These are phyloP conservation scores for Macroramphosus scolopax DNA, from an alignment of 2,797 vertebrate species.

Conservation along the genomic window DNA sequence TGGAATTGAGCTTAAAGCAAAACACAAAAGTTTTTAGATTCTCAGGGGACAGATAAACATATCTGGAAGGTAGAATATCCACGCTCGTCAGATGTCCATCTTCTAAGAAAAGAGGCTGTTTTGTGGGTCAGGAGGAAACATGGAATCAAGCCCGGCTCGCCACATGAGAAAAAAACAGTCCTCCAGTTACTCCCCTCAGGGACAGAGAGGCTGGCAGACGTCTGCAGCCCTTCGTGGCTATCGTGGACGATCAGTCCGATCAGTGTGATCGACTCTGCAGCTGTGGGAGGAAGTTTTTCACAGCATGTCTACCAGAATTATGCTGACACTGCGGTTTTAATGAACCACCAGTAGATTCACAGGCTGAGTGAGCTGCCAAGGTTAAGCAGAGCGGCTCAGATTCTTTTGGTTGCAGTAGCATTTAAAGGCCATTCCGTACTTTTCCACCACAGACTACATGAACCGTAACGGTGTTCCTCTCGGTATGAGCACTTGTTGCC, in stretches of 20 bases:
- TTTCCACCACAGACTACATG: no score
- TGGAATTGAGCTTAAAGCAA: not conserved
- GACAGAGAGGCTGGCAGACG: constrained; percentile 9
- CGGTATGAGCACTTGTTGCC: no score
- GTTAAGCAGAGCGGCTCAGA: constrained; percentile 20
- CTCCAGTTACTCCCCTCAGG: not conserved
- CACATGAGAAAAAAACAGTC: no score
- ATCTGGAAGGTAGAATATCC: constrained; percentile 12
- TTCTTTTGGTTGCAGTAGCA: constrained; percentile 20
- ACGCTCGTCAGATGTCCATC: constrained; percentile 50
- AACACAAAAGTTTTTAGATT: constrained; percentile 1
- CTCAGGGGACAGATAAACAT: constrained; percentile 32
- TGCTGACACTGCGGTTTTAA: no score
- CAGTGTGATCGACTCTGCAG: constrained; percentile 21
- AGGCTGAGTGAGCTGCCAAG: constrained; percentile 27
- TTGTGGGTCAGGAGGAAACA: constrained; percentile 32
- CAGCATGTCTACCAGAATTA: no score
- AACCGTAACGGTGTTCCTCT: no score
- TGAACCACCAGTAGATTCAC: constrained; percentile 16
- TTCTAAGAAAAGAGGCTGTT: constrained; percentile 35
- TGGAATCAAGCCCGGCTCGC: constrained; percentile 22
- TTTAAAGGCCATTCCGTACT: no score
- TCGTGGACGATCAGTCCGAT: constrained; percentile 4
- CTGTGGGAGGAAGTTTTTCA: constrained; percentile 12
- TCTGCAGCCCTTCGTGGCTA: constrained; percentile 4